phyloP scores from a whole-genome alignment of 2,797 vertebrate species.

The Petrocephalus schoutedeni region DNA sequence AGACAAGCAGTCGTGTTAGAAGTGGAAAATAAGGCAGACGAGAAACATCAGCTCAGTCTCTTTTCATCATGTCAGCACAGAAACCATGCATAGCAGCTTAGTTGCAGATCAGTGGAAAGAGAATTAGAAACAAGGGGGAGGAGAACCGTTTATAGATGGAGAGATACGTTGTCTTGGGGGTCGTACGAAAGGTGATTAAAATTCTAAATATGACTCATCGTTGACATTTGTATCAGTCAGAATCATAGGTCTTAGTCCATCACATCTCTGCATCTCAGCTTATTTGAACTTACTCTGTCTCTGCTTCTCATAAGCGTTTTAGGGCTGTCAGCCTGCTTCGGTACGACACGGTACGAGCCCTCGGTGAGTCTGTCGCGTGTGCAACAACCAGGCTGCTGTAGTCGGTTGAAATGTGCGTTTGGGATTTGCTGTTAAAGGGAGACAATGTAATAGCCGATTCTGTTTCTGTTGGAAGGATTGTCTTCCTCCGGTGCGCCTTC shows the following conservation, averaged over 20 bases:
- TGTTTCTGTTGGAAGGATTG: not conserved
- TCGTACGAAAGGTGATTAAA: constrained; percentile 15
- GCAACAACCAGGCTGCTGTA: not conserved
- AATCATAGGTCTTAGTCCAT: constrained; percentile 49
- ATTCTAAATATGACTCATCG: constrained; percentile 54
- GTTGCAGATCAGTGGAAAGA: constrained; percentile 44
- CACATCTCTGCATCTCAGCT: constrained; percentile 27
- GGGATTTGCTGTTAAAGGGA: not conserved
- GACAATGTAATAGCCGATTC: not conserved
- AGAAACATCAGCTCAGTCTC: not conserved
- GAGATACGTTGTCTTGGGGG: constrained; percentile 30
- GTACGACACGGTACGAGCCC: not conserved
- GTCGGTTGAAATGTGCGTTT: not conserved
- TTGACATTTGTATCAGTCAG: constrained; percentile 52
- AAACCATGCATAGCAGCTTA: not conserved
- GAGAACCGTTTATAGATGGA: constrained; percentile 26
- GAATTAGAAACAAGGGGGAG: constrained; percentile 40
- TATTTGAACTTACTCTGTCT: not conserved
- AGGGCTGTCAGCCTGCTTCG: not conserved
- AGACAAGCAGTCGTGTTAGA: not conserved
- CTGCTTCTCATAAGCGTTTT: constrained; percentile 10
- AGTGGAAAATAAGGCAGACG: not conserved
- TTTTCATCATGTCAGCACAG: not conserved
- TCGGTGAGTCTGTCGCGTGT: constrained; percentile 2
- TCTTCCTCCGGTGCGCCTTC: not conserved